Conservation (phyloP, 2,888 invertebrate species). For the Pemphredon lugubris region DNA sequence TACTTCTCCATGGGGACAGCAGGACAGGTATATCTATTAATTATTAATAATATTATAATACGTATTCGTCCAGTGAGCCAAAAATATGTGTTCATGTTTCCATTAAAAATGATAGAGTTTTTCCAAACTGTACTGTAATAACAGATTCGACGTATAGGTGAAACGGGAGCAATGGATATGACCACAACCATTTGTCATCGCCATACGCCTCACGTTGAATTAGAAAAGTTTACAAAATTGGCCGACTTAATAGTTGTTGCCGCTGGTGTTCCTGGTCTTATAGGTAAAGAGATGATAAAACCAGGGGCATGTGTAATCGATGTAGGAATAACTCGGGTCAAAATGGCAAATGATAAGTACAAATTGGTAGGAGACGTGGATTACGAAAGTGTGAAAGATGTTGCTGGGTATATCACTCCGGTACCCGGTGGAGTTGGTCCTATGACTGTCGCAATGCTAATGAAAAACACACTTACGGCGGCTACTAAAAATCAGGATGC, state of each 20-base stretch:
- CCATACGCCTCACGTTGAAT: conserved; percentile 90
- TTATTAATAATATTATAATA: conserved; percentile 14
- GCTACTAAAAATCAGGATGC: conserved; percentile 80
- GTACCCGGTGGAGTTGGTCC: conserved; percentile 97
- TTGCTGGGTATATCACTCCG: conserved; percentile 93
- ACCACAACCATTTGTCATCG: conserved; percentile 95
- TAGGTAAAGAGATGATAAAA: conserved; percentile 93
- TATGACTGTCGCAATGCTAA: conserved; percentile 96
- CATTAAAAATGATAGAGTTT: background rate
- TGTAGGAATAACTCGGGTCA: conserved; percentile 91
- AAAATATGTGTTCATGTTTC: background rate
- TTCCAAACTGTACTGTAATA: background rate
- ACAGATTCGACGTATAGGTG: conserved; percentile 68
- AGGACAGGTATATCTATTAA: conserved; percentile 84
- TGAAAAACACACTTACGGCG: conserved; percentile 93
- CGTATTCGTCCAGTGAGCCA: background rate
- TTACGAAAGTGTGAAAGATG: conserved; percentile 90
- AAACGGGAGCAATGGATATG: conserved; percentile 88
- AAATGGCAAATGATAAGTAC: conserved; percentile 85
- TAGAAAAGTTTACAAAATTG: conserved; percentile 86
- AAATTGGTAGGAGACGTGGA: conserved; percentile 94
- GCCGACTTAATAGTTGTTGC: conserved; percentile 92
- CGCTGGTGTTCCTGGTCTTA: conserved; percentile 87
- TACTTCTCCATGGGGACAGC: conserved; percentile 91
- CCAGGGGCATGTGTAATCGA: conserved; percentile 94